phyloP scores from a whole-genome alignment of 2,113 vertebrate genomes.

The Sciurus niger region DNA sequence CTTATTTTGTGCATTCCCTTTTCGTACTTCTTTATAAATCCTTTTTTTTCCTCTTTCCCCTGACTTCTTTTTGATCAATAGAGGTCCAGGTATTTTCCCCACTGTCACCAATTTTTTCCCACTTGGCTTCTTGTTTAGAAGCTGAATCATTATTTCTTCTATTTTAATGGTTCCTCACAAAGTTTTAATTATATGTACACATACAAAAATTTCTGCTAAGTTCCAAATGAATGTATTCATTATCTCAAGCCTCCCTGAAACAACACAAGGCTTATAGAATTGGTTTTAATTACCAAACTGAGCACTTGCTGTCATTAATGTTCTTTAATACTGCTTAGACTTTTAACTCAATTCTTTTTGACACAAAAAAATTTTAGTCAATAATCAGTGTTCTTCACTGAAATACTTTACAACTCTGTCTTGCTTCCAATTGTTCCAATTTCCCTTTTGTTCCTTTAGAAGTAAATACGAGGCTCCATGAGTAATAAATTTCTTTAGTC shows the following conservation, averaged over 20 bases:
- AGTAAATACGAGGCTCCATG: background rate
- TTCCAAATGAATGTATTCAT: background rate
- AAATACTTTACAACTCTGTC: constrained; percentile 31
- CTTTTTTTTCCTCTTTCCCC: background rate
- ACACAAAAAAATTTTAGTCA: background rate
- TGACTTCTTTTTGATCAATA: background rate
- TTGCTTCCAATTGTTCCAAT: constrained; percentile 30
- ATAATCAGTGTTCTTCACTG: background rate
- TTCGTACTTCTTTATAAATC: background rate
- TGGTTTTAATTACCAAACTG: background rate
- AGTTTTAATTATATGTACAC: background rate
- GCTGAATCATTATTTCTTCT: background rate
- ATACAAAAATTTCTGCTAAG: background rate
- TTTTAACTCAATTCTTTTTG: background rate
- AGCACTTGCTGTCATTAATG: background rate
- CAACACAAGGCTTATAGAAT: background rate
- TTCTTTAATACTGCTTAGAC: background rate
- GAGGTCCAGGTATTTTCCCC: background rate
- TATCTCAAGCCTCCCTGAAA: background rate
- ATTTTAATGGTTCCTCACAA: background rate
- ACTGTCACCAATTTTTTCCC: background rate
- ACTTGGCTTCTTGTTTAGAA: background rate
- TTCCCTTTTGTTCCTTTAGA: constrained; percentile 43
- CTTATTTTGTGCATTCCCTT: constrained; percentile 6
- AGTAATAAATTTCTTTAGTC: background rate